Conservation (phyloP, 2,113 vertebrate species). For the Copsychus sechellarum region DNA sequence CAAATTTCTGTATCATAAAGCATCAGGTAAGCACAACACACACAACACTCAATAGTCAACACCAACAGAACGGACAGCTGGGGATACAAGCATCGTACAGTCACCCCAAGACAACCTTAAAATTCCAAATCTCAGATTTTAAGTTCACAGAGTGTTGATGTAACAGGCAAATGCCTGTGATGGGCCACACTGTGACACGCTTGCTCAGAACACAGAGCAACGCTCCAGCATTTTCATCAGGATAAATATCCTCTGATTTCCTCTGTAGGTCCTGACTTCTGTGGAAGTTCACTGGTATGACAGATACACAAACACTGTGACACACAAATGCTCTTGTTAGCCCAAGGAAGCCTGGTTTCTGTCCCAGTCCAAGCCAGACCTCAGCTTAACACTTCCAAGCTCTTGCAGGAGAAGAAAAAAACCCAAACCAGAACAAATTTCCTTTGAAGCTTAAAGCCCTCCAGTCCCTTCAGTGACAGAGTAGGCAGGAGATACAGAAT, state of each 20-base stretch:
- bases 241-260: background rate
- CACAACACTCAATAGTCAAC: background rate
- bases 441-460: fast-evolving
- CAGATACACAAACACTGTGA: background rate
- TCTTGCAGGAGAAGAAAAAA: background rate
- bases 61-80: too few relatives aligned
- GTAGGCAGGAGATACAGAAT: background rate
- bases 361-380: background rate
- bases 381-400: background rate
- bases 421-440: background rate
- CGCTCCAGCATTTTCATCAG: background rate
- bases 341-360: background rate
- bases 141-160: too few relatives aligned
- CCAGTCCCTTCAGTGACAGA: background rate
- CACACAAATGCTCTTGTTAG: background rate
- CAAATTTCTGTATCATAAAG: background rate
- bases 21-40: background rate
- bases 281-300: background rate
- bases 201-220: background rate
- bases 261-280: background rate
- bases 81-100: too few relatives aligned
- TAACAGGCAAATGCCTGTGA: background rate
- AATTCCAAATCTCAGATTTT: background rate
- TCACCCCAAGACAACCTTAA: background rate
- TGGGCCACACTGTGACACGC: background rate